These are phyloP conservation scores for Procavia capensis DNA, from an alignment of 2,113 vertebrate genomes.

Conservation along the genomic window DNA sequence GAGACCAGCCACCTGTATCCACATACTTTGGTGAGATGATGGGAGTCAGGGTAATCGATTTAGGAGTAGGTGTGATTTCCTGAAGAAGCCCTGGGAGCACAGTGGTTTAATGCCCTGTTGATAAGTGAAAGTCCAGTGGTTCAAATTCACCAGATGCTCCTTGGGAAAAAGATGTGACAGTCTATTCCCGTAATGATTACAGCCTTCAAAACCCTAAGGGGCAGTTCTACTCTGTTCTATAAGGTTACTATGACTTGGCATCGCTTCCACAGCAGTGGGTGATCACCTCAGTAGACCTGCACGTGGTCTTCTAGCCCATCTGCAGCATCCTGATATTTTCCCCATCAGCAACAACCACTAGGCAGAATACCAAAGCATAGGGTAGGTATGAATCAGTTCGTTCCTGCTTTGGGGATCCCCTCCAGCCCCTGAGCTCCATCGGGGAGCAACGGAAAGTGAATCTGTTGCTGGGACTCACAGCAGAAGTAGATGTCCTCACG, in stretches of 20 bases:
- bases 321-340: neutral
- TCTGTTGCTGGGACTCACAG: neutral
- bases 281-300: neutral
- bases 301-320: fast-evolving
- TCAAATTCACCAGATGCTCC: too few species aligned
- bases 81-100: neutral
- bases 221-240: too few species aligned
- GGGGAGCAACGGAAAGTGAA: neutral
- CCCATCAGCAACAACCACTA: neutral
- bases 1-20: neutral
- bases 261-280: too few species aligned
- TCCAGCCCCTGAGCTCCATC: neutral
- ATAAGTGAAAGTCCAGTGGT: too few species aligned
- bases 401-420: neutral
- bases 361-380: fast-evolving
- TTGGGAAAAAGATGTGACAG: too few species aligned
- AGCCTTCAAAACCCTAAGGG: too few species aligned
- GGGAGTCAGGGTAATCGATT: neutral
- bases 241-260: too few species aligned
- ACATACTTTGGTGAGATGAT: neutral
- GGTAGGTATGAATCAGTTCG: neutral
- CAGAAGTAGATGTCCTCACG: neutral
- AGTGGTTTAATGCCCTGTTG: neutral
- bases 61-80: neutral
- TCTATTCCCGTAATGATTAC: too few species aligned